Base-by-base conservation (phyloP, 1,140 invertebrate genomes). In the Drosophila quadrilineata region DNA sequence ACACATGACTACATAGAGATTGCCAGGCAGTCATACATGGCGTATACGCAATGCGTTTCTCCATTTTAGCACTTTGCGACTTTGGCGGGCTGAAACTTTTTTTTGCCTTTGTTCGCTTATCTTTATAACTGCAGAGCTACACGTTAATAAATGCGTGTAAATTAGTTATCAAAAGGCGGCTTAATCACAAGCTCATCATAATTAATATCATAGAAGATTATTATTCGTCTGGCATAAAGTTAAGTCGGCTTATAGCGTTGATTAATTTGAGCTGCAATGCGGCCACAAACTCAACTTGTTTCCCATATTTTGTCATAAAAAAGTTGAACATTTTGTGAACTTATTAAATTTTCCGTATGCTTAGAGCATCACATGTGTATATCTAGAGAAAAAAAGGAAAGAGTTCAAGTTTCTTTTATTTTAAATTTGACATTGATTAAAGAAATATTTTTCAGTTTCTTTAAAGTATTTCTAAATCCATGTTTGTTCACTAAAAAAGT, bases 81-180 rank as follows among this genome's bases (percentile, higher is more conserved):
- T n/a, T n/a, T n/a, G n/a, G n/a, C n/a, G n/a, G n/a, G n/a, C n/a
- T n/a, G n/a, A 35, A 53, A 53, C 57, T 50, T 22, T 33, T 5
- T 14, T 33, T 41, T 19, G n/a, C n/a, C n/a, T n/a, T n/a, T n/a
- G n/a, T n/a, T 6, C 21, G 62, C 63, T 84, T 82, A 82, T 84
- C 68, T 82, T 46, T 43, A 56, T 64, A 65, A 59, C 77, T 76
- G 69, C 76, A 82, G 53, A 82, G 43, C 76, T 53, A n/a, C n/a
- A n/a, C n/a, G 71, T 69, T 82, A 84, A 82, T 82, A 84, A 82
- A 82, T 82, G 76, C 66, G 73, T 65, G 69, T 77, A 73, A 82
- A 82, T 82, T 82, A 82, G 76, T 82, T 82, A 82, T 65, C 72
- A 80, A 72, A 62, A 38, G 38, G 6, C 22, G 38, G 45, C 73